Base-by-base conservation (phyloP, 2,797 vertebrate genomes). In the Bufotes viridis region DNA sequence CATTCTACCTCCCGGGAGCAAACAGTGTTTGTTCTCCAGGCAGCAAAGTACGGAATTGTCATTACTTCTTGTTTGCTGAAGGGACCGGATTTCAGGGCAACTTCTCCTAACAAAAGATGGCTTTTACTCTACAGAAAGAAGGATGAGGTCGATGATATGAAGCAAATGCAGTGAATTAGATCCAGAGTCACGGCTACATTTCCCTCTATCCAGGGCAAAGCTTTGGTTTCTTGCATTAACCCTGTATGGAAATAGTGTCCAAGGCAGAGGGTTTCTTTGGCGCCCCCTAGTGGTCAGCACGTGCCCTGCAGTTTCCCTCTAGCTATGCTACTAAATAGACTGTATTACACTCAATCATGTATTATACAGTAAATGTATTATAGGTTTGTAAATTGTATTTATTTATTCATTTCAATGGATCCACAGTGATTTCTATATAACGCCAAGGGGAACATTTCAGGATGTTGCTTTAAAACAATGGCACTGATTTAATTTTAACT, bases 21-120 rank as follows among this genome's bases (percentile, higher is more conserved):
- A 84, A 84, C 24, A 61, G 80, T n/a, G 55, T 80, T 61, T 75
- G n/a, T 74, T 70, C n/a, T 70, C 17, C 51, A 4, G 10, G 53
- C 58, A 53, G 63, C 75, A 79, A 18, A 55, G 60, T 80, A 49
- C 34, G 12, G 29, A 60, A 79, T 88, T 80, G 75, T 78, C 26
- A 51, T 84, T 80, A 53, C 24, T 80, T 49, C 60, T 22, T 11
- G 63, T 78, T 84, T 83, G 60, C 53, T 84, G 42, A 24, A 61
- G 83, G 55, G 9, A 26, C 24, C 63, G 34, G 17, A 61, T 24
- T 61, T 51, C 29, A 84, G 12, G n/a, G 20, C 15, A 34, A 22
- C 60, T 42, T 65, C 70, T 7, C 29, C 29, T 49, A n/a, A n/a
- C 57, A 26, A 24, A 17, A 20, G 55, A 69, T 82, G 18, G 7